Conservation (phyloP, 92 coral and sea anemone species). For the Heteractis magnifica region DNA sequence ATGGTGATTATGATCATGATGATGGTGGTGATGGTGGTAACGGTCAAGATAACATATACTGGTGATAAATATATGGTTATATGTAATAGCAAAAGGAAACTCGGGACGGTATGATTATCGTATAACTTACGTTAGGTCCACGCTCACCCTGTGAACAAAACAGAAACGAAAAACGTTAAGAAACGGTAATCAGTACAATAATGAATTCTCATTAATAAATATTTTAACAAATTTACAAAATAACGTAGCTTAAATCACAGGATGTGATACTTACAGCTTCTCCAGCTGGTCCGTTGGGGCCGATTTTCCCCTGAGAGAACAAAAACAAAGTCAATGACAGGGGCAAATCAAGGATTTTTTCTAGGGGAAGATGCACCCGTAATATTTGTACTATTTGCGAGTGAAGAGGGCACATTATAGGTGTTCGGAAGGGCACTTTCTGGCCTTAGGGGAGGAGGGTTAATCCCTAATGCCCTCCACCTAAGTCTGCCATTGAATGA, state of each 20-base stretch:
- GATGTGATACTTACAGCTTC: conserved; percentile 28
- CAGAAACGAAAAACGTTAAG: neutral
- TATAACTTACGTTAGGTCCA: conserved; percentile 33
- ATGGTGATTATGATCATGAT: neutral
- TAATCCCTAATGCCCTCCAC: no score
- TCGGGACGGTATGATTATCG: neutral
- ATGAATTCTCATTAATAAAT: no score
- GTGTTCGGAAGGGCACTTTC: neutral
- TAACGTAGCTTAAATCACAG: no score
- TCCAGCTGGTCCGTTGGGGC: conserved; percentile 46
- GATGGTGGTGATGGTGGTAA: neutral
- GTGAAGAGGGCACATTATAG: no score
- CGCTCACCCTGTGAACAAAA: conserved; percentile 39
- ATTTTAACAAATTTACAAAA: no score
- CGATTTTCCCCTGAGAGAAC: conserved; percentile 6
- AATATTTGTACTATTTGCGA: no score
- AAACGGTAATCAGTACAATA: neutral
- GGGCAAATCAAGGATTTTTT: no score
- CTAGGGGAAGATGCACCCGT: no score
- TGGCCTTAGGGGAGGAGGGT: no score
- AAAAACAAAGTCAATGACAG: neutral
- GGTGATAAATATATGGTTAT: neutral
- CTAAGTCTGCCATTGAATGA: no score
- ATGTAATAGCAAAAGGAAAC: neutral
- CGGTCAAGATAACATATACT: neutral